These are phyloP conservation scores for Salvelinus alpinus DNA, from an alignment of 2,113 vertebrate genomes.

Conservation along the genomic window DNA sequence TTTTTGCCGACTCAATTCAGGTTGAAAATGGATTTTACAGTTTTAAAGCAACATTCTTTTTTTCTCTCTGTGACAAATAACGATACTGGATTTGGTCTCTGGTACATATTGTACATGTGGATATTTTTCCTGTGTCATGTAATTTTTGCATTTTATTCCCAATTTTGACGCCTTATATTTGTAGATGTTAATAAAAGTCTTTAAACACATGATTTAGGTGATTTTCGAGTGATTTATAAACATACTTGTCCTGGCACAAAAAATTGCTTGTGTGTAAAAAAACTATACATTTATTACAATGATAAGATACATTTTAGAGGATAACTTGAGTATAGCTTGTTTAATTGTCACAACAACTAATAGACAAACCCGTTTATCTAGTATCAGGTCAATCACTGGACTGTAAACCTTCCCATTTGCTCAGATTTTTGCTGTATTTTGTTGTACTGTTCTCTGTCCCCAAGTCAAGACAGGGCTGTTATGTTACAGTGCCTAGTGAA, in stretches of 20 bases:
- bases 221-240: background rate
- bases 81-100: constrained; percentile 7
- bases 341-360: background rate
- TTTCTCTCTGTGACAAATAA: constrained; percentile 15
- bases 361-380: background rate
- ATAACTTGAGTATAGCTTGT: background rate
- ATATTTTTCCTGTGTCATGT: constrained; percentile 13
- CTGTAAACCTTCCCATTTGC: constrained; percentile 31
- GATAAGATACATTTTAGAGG: no score
- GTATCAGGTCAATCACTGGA: constrained; percentile 25
- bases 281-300: background rate
- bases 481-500: no score
- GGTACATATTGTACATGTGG: constrained; percentile 23
- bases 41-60: constrained; percentile 1
- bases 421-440: constrained; percentile 38
- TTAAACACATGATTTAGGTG: background rate
- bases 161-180: constrained; percentile 19
- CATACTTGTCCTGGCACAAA: background rate
- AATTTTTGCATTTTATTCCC: constrained; percentile 36
- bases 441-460: constrained; percentile 14
- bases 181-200: constrained; percentile 7
- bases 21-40: background rate
- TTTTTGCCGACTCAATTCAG: background rate
- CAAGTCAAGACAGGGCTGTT: background rate
- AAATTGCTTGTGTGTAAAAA: no score